Evolutionary conservation across 2,888 invertebrate species (phyloP), one percentile per base, ranked within the genome.

Genomic region (Tridacna crocea): DNA sequence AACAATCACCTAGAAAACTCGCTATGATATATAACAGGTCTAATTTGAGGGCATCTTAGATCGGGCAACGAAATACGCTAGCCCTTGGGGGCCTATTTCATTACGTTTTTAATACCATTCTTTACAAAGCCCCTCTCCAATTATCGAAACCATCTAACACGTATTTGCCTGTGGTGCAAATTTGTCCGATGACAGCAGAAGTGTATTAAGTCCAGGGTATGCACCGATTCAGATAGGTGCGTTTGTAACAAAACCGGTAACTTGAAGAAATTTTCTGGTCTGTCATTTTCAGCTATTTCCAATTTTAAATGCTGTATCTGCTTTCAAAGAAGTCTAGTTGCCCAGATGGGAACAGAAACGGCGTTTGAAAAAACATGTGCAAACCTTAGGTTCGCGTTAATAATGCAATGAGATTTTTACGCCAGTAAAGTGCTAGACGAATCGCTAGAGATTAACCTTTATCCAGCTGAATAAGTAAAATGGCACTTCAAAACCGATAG

Each of bases 141-240:
- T 68, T 68, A 68, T 68, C 68, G 47, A 15, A 11, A 17, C 68
- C 27, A 68, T 68, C 68, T 68, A 68, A 68, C 68, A 68, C 68
- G n/a, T 68, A 68, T 19, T 36, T 46, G 68, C 47, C 68, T 47
- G 13, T 15, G 65, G 65, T 26, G 26, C 26, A 65, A 26, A 26
- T 27, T 17, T 24, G 17, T 26, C 26, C 27, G 65, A 26, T 65
- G 65, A 65, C 65, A 65, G 27, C 65, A 19, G 55, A 19, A 19
- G 15, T 55, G 55, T 55, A 19, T 55, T 55, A 55, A 19, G 19
- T 55, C 15, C 55, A 55, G 55, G 55, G 15, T 55, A 55, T 36
- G 11, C 55, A 19, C 17, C 55, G 15, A 55, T 15, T 55, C 2
- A 55, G 17, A 55, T 55, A 19, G 55, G 55, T 19, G 19, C 19